Evolutionary conservation across 1,140 invertebrate species (phyloP), one percentile per base, ranked within the genome.

Genomic region (Acyrthosiphon pisum): DNA sequence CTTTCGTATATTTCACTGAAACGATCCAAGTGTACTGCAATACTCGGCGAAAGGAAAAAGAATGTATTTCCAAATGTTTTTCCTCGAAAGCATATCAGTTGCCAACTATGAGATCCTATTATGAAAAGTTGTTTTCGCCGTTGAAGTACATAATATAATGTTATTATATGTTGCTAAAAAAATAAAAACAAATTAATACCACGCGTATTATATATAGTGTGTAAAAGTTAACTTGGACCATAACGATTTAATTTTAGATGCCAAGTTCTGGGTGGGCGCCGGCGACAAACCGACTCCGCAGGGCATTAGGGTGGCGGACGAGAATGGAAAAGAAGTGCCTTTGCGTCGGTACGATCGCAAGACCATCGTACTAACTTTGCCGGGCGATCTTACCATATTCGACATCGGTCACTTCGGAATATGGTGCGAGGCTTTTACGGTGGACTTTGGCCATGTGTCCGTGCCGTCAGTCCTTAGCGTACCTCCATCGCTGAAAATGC

Each of bases 401-500:
- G 98, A 97, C 95, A 98, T 97, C 95, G 98, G 97, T 84, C 98
- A 97, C 96, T 98, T 97, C 96, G 98, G 97, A 94, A 97, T 98
- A 94, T 99, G 97, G 97, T 98, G 97, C 94, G 97, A 97, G 95
- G 97, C 98, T 23, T 98, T 98, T 95, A 97, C 97, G 48, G 98
- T 98, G 4, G 97, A 99, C 95, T 99, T 99, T 95, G 98, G 98
- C 2, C 97, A 98, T 95, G 96, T 99, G 22, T 95, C 96, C 93
- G 96, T 99, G 93, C 97, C 98, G 0, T 95, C 96, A 76, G 95
- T 95, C 89, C 95, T 97, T 60, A 98, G 98, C 95, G 97, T 99
- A 4, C 98, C 98, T 89, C 98, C 98, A 44, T 98, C 98, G 11
- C 96, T 98, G 41, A 98, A 97, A 95, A 99, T 99, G 98, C 96